Evolutionary conservation across 2,113 vertebrate genomes (phyloP).

Genomic region (Marmota monax): DNA sequence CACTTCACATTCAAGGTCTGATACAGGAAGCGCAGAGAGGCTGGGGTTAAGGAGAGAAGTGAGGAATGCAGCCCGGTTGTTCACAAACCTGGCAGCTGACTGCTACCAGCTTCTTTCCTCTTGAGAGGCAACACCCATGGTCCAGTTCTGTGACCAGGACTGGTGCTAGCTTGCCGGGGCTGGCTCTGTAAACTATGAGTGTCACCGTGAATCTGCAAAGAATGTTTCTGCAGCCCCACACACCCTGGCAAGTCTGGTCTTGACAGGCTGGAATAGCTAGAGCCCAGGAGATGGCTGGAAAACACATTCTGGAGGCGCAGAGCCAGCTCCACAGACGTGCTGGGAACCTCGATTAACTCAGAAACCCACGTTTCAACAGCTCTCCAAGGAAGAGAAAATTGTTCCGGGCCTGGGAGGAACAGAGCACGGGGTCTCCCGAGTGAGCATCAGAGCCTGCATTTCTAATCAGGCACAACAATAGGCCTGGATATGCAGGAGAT

Average conservation of each 20-base stretch:
- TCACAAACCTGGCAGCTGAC: background rate
- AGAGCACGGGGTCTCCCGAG: background rate
- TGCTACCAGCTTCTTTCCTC: background rate
- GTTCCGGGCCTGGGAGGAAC: background rate
- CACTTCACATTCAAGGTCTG: background rate
- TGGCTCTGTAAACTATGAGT: background rate
- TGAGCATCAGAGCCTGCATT: constrained; percentile 41
- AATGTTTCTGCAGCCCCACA: background rate
- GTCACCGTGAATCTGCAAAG: constrained; percentile 24
- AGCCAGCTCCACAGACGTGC: constrained; percentile 52
- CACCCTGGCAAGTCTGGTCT: constrained; percentile 33
- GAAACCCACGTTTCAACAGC: constrained; percentile 60
- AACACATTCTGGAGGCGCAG: background rate
- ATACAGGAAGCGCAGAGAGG: background rate
- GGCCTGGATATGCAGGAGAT: background rate
- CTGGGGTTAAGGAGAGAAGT: background rate
- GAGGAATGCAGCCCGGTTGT: background rate
- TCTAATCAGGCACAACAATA: constrained; percentile 57
- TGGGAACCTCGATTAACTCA: constrained; percentile 12
- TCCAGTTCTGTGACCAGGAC: background rate
- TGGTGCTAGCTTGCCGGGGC: background rate
- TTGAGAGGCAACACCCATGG: background rate
- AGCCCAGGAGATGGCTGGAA: constrained; percentile 35
- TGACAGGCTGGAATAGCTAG: constrained; percentile 57
- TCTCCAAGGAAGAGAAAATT: constrained; percentile 39